A percentile compares a stretch with the other conserved stretches of the same genome.
Evolutionary conservation across 2,888 invertebrate species (phyloP).

Genomic region (Arrhopalites spinosus): DNA sequence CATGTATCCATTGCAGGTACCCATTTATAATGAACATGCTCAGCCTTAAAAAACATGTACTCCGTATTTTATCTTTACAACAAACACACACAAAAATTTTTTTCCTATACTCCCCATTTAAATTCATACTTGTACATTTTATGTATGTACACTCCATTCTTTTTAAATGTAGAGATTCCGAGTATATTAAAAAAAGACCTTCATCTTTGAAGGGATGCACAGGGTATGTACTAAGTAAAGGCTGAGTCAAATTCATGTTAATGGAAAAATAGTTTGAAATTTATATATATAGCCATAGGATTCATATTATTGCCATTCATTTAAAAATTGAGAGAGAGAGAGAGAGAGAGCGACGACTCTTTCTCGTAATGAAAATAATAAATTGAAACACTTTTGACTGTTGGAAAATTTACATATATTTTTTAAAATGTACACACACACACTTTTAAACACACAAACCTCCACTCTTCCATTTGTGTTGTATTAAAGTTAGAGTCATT

Average conservation of each 20-base stretch:
- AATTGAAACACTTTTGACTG: conserved; percentile 32
- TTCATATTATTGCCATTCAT: neutral
- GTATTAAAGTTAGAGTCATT: conserved; percentile 13
- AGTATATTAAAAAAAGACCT: too few species aligned
- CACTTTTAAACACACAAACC: neutral
- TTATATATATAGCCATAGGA: too few species aligned
- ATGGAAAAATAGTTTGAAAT: conserved; percentile 21
- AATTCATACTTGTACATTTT: too few species aligned
- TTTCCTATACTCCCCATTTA: too few species aligned
- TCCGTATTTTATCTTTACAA: neutral
- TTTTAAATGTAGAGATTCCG: too few species aligned
- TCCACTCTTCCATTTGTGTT: conserved; percentile 1
- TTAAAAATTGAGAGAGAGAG: neutral
- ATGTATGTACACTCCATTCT: too few species aligned
- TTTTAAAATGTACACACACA: neutral
- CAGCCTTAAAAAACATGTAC: too few species aligned
- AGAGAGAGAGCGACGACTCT: conserved; percentile 9
- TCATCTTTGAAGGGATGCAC: neutral
- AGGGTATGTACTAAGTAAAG: neutral
- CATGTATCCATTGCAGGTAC: neutral
- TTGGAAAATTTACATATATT: conserved; percentile 34
- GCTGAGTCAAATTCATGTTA: conserved; percentile 18
- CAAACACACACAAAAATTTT: neutral
- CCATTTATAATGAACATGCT: neutral
- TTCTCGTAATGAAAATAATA: conserved; percentile 23